Conservation (phyloP, 2,797 vertebrate genomes). For the Crenuchus spilurus region DNA sequence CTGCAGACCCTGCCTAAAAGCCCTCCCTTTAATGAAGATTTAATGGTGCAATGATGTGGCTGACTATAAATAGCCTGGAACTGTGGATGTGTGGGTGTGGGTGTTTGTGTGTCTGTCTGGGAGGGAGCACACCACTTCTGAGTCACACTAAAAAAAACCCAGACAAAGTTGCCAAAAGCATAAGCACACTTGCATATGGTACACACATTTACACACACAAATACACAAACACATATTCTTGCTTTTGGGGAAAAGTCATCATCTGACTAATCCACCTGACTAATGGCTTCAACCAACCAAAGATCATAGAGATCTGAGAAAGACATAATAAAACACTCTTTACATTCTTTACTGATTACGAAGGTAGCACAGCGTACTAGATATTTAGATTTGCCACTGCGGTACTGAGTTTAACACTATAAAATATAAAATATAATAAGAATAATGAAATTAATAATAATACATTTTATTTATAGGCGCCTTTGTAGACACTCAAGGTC, state of each 20-base stretch:
- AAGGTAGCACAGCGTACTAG: too few relatives aligned
- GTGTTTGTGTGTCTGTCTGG: slow-evolving; percentile 12
- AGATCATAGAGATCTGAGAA: too few relatives aligned
- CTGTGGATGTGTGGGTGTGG: slow-evolving; percentile 26
- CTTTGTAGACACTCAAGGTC: too few relatives aligned
- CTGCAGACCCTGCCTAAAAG: slow-evolving; percentile 37
- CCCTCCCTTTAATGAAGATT: slow-evolving; percentile 52
- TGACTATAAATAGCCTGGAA: slow-evolving; percentile 47
- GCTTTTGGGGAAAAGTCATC: not conserved
- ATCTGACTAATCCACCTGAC: not conserved
- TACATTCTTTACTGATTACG: too few relatives aligned
- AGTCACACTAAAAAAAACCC: slow-evolving; percentile 19
- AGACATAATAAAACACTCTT: too few relatives aligned
- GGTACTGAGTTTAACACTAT: too few relatives aligned
- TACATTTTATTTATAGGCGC: too few relatives aligned
- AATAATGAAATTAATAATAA: too few relatives aligned
- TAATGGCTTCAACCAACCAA: too few relatives aligned
- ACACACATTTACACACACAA: slow-evolving; percentile 7
- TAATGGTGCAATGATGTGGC: slow-evolving; percentile 41
- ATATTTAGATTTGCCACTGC: too few relatives aligned
- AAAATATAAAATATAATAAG: too few relatives aligned
- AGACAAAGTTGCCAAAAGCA: slow-evolving; percentile 15
- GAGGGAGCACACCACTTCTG: slow-evolving; percentile 13
- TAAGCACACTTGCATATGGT: not conserved
- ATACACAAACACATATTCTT: not conserved